Base-by-base conservation (phyloP, 1,140 invertebrate genomes). In the Drosophila carrolli region DNA sequence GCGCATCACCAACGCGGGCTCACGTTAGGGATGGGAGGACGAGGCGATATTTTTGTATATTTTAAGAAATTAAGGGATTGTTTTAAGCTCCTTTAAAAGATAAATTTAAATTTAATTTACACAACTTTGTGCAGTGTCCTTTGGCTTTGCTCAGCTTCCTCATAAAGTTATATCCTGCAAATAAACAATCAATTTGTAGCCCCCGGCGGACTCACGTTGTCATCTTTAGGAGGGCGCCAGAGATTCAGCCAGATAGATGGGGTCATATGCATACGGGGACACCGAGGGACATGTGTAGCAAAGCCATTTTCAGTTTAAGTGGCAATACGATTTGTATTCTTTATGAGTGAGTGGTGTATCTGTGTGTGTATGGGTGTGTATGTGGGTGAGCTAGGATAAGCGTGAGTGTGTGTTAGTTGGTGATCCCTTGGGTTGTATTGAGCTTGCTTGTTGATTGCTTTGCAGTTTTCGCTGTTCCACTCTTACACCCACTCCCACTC, bases 251-350 rank as follows among this genome's bases (percentile, higher is more conserved):
- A 16, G 43, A 58, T 19, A 38, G 23, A 44, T 44, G 40, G 61
- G 48, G 66, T 47, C 62, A 57, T 71, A 71, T 48, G 66, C 66
- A 71, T 58, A 19, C 48, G 55, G n/a, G n/a, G 50, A 53, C 14
- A 16, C n/a, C 32, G 54, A 70, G 72, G 40, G 71, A 82, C 67
- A 83, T 79, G 66, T 86, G 84, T 74, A 76, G 83, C 67, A 68
- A 79, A 79, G 79, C 75, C 72, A 75, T 86, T 88, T 86, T 88
- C 83, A 83, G 79, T 88, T 86, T 79, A 86, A 88, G 83, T 88
- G 83, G 83, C 83, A 86, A 86, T 86, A 79, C 83, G 75, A 86
- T 86, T 88, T 86, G 79, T 83, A 86, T 86, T 86, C 83, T 86
- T 88, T 83, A 79, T 88, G 79, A 76, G 56, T 48, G 23, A 32